phyloP scores from a whole-genome alignment of 2,113 vertebrate genomes.

The Marcusenius ussheri region DNA sequence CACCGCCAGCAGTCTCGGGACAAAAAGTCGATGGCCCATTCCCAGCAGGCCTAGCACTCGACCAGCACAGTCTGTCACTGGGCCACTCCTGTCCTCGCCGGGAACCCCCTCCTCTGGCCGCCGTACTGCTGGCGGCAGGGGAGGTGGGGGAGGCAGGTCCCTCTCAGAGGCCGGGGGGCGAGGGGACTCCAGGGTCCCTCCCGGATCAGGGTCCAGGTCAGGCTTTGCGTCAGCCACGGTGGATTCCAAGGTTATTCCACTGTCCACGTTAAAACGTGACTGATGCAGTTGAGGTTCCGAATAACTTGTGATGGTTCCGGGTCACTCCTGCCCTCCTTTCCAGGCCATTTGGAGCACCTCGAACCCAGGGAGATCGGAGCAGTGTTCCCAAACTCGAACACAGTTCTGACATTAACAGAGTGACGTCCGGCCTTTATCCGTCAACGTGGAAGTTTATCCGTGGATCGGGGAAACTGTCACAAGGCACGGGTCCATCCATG shows the following conservation, averaged over 20 bases:
- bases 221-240: conserved; percentile 28
- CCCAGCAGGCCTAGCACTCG: conserved; percentile 89
- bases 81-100: conserved; percentile 70
- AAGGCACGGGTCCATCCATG: not conserved
- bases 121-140: conserved; percentile 70
- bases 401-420: not conserved
- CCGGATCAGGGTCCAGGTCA: conserved; percentile 17
- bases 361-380: not conserved
- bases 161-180: conserved; percentile 73
- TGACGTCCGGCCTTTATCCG: not conserved
- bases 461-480: not conserved
- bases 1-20: conserved; percentile 95
- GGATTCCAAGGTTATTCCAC: not conserved
- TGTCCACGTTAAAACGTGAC: conserved; percentile 6
- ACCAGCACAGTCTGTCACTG: conserved; percentile 83
- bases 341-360: not conserved
- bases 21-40: conserved; percentile 97
- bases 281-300: not conserved
- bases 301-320: not conserved
- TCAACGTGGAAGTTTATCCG: not conserved
- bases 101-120: conserved; percentile 72
- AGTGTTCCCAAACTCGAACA: not conserved
- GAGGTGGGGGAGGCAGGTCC: conserved; percentile 59
- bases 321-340: conserved; percentile 29
- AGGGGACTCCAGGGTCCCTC: conserved; percentile 55